Percentiles rank a stretch among this genome's conserved stretches.
phyloP scores from a whole-genome alignment of 2,888 invertebrate genomes.

The Stenodema calcarata region DNA sequence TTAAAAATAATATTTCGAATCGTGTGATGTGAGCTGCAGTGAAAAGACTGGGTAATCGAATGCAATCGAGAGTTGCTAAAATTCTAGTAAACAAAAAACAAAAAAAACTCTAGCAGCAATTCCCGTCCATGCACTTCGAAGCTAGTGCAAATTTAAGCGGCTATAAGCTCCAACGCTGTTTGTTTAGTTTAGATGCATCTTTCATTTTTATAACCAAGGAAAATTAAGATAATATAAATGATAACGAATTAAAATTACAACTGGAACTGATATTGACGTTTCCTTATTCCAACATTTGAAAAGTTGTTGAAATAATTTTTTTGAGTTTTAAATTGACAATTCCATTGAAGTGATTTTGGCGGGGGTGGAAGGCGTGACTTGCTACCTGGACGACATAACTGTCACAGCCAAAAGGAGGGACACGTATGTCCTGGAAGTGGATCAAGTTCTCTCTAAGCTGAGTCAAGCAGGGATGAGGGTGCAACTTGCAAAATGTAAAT shows the following conservation, averaged over 20 bases:
- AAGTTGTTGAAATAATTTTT: too few relatives aligned
- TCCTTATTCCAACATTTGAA: too few relatives aligned
- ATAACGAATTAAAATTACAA: neutral
- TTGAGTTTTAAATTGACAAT: too few relatives aligned
- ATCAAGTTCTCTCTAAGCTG: too few relatives aligned
- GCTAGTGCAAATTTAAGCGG: constrained; percentile 42
- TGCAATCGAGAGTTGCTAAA: constrained; percentile 23
- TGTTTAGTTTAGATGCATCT: constrained; percentile 27
- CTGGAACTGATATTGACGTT: too few relatives aligned
- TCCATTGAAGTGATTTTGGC: too few relatives aligned
- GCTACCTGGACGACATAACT: too few relatives aligned
- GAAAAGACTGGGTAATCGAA: neutral
- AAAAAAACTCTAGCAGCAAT: constrained; percentile 25
- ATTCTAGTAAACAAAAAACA: constrained; percentile 26
- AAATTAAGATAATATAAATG: constrained; percentile 1
- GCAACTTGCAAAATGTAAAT: too few relatives aligned
- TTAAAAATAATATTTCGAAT: neutral
- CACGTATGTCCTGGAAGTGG: too few relatives aligned
- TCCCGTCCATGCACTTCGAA: constrained; percentile 44
- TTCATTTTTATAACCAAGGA: neutral
- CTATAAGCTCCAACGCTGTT: constrained; percentile 40
- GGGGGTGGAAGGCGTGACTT: too few relatives aligned
- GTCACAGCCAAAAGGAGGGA: too few relatives aligned
- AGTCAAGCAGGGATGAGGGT: too few relatives aligned
- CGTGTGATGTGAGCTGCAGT: constrained; percentile 10